Base-by-base conservation (phyloP, 2,888 invertebrate species). In the Syritta pipiens region DNA sequence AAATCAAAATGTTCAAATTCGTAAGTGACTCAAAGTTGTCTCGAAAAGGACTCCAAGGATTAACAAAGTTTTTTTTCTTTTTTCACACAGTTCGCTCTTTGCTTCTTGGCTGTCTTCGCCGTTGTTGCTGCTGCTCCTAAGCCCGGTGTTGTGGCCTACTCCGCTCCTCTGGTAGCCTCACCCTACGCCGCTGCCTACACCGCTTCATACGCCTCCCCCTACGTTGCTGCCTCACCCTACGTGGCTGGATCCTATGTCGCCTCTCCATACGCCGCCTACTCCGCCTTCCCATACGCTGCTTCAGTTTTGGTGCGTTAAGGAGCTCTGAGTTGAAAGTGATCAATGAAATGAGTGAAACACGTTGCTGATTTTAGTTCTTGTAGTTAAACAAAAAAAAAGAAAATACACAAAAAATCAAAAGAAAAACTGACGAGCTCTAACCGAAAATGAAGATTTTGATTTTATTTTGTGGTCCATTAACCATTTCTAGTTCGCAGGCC, bases 31-130 rank as follows among this genome's bases (percentile, higher is more conserved):
- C 1, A 14, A 7, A 51, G 22, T 12, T 6, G n/a, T 1, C 12
- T 22, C 0, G 0, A 6, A 6, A 32, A 48, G 17, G 37, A 42
- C 9, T 42, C n/a, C 4, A 9, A 46, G 30, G 30, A 30, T 1
- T 10, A 35, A 4, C 10, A 30, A 7, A 9, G 12, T 49, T 24
- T 37, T 59, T 44, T 7, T 32, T 12, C 5, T 37, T 20, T 7
- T 19, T 30, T 7, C n/a, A 30, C 37, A 5, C 10, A 77, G 72
- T 24, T 72, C 24, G 60, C 85, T 81, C 48, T 86, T 28, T 86
- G 84, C 82, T 83, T 85, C 51, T 81, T 85, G 81, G 85, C 85
- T 62, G 12, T 85, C n/a, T 76, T 85, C 48, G 85, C 86, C 35
- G 69, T 82, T 79, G 84, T 83, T 19, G 82, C 83, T 40, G 85